phyloP scores from a whole-genome alignment of 2,113 vertebrate species.

The Cnemophilus loriae region DNA sequence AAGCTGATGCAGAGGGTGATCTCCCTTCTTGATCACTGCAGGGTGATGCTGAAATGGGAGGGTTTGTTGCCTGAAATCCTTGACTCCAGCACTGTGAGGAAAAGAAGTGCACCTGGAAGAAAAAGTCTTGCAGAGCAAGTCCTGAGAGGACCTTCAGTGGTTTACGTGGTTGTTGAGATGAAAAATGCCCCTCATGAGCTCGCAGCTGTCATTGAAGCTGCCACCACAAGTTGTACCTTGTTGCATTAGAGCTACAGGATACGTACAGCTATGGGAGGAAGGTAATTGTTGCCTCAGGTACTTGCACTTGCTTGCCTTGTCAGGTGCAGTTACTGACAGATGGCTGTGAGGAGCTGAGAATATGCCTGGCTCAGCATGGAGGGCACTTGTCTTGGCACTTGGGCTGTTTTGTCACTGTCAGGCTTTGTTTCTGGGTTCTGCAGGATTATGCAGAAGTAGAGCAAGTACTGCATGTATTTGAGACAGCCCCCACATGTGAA shows the following conservation, averaged over 20 bases:
- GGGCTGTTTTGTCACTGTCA: neutral
- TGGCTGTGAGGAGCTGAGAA: neutral
- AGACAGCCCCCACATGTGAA: neutral
- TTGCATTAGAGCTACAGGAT: neutral
- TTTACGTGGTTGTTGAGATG: neutral
- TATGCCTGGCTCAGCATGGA: slow-evolving; percentile 15
- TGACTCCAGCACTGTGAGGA: neutral
- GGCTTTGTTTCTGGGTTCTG: neutral
- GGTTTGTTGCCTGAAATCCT: neutral
- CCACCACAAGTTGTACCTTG: neutral
- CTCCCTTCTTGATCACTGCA: neutral
- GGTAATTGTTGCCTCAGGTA: neutral
- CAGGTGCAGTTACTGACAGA: neutral
- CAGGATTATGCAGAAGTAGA: neutral
- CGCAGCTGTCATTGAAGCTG: neutral
- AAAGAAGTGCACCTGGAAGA: neutral
- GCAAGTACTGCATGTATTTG: neutral
- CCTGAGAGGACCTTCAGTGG: neutral
- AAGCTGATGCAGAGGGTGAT: neutral
- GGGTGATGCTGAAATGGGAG: neutral
- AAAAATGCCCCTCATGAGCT: neutral
- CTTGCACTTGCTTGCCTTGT: neutral
- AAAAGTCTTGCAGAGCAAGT: neutral
- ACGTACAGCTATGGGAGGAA: neutral
- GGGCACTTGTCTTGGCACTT: neutral